Base-by-base conservation (phyloP, 1,140 invertebrate species). In the Trinorchestia longiramus region DNA sequence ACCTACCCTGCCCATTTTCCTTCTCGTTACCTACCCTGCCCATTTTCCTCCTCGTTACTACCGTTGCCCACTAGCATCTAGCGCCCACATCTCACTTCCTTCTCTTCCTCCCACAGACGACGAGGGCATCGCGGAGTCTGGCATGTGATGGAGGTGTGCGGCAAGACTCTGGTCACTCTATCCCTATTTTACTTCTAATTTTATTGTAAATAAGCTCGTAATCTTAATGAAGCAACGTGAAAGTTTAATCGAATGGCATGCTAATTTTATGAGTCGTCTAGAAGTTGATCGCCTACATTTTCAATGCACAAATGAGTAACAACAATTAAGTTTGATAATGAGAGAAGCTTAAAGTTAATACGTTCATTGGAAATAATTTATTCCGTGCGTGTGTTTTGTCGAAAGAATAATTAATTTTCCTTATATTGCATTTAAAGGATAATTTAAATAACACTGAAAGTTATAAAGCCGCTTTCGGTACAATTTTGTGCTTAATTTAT, bases 41-140 rank as follows among this genome's bases (percentile, higher is more conserved):
- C n/a, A n/a, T n/a, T n/a, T n/a, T n/a, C n/a, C n/a, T n/a, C n/a
- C n/a, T n/a, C n/a, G n/a, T n/a, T n/a, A n/a, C n/a, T n/a, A n/a
- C n/a, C n/a, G n/a, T n/a, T n/a, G n/a, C n/a, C n/a, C n/a, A n/a
- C n/a, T n/a, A n/a, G n/a, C n/a, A n/a, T n/a, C n/a, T n/a, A n/a
- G n/a, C n/a, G n/a, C n/a, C n/a, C n/a, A n/a, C n/a, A n/a, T n/a
- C n/a, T n/a, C n/a, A n/a, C n/a, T n/a, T 53, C 47, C 47, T 53
- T 53, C 47, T 6, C 19, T 53, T 19, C 19, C 19, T 53, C 47
- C 43, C 43, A 11, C 92, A 94, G 92, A 94, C 41, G 92, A 94
- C 40, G 92, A 94, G 44, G 92, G 92, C 92, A 94, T 94, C 43
- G 43, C 92, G 43, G 92, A 94, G 43, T 94, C 92, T 19, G 92